Evolutionary conservation across 2,797 vertebrate genomes (phyloP).

Genomic region (Eulemur albifrons): DNA sequence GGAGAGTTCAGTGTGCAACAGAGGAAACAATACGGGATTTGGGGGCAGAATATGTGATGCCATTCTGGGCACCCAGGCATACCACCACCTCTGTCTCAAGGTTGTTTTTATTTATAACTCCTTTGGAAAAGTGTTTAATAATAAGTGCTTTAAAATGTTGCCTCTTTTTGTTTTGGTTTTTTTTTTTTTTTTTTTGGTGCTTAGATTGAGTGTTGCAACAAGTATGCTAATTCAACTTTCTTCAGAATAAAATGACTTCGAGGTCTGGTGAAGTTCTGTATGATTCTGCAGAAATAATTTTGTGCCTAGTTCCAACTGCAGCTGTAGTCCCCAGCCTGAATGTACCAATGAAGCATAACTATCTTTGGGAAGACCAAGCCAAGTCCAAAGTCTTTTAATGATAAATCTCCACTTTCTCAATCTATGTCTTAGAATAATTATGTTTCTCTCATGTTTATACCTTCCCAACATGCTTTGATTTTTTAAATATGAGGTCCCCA

Average conservation of each 20-base stretch:
- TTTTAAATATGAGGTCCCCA: neutral
- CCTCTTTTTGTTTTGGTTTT: neutral
- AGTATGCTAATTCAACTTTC: neutral
- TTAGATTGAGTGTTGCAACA: neutral
- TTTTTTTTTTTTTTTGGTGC: neutral
- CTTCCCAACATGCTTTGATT: neutral
- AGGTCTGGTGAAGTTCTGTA: neutral
- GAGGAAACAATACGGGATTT: neutral
- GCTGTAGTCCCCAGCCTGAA: neutral
- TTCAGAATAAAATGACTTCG: slow-evolving; percentile 2
- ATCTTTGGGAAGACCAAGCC: neutral
- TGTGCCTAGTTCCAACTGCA: neutral
- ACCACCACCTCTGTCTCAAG: neutral
- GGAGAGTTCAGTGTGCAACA: neutral
- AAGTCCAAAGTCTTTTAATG: neutral
- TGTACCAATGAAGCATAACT: neutral
- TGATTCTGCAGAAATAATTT: neutral
- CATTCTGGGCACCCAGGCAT: neutral
- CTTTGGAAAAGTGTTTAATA: neutral
- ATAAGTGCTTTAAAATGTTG: neutral
- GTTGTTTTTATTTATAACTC: neutral
- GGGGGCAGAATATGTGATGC: neutral
- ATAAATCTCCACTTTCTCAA: neutral
- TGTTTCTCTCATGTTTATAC: neutral
- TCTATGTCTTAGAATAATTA: neutral